phyloP scores from a whole-genome alignment of 2,888 invertebrate species.

The Tupiocoris notatus region DNA sequence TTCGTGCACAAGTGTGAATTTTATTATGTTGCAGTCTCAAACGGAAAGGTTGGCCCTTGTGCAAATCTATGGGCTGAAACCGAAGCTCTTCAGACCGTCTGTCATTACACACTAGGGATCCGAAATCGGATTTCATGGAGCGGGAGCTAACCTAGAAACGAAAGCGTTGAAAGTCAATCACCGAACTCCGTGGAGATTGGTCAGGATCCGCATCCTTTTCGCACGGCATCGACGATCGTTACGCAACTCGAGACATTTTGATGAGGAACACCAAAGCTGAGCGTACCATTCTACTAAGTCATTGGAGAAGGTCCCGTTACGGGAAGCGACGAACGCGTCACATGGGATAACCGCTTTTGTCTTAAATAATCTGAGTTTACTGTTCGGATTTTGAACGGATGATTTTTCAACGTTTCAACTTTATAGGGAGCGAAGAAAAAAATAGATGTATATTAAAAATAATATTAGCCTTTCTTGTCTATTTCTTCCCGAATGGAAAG shows the following conservation, averaged over 20 bases:
- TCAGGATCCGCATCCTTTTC: neutral
- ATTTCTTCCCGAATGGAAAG: too few species aligned
- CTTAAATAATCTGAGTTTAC: neutral
- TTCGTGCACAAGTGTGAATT: too few species aligned
- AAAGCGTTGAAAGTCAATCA: slow-evolving; percentile 25
- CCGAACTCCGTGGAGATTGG: neutral
- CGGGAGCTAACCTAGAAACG: neutral
- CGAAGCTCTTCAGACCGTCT: neutral
- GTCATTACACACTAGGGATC: slow-evolving; percentile 15
- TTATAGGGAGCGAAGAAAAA: too few species aligned
- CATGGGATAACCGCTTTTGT: neutral
- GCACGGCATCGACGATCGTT: neutral
- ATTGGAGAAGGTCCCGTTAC: neutral
- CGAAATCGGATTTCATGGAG: slow-evolving; percentile 18
- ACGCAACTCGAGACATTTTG: neutral
- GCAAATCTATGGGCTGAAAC: too few species aligned
- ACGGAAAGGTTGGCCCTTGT: too few species aligned
- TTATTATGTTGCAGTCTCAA: too few species aligned
- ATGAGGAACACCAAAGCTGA: neutral
- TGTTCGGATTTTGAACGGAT: too few species aligned
- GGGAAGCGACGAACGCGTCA: neutral
- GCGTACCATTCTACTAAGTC: neutral
- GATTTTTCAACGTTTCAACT: too few species aligned
- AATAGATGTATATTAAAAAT: too few species aligned
- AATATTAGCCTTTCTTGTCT: too few species aligned